These are phyloP conservation scores for Perca flavescens DNA, from an alignment of 2,113 vertebrate species.

Conservation along the genomic window DNA sequence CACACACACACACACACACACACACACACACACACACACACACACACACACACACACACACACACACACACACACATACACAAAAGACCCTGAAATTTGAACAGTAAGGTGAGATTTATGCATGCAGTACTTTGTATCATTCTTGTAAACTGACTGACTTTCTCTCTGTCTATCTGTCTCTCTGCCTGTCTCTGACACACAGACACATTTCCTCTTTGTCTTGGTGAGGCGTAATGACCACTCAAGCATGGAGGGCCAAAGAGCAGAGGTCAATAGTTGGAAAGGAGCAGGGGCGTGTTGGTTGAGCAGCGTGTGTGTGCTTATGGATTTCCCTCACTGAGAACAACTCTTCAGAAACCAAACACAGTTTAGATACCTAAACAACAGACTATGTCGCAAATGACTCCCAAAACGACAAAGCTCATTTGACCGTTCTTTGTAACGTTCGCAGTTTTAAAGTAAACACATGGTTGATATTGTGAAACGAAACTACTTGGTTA, in stretches of 20 bases:
- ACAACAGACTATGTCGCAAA: no score
- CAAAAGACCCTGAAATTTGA: conserved; percentile 46
- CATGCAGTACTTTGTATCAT: background rate
- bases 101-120: conserved; percentile 17
- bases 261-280: conserved; percentile 59
- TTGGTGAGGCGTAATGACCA: conserved; percentile 49
- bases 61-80: conserved; percentile 5
- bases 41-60: conserved; percentile 17
- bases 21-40: conserved; percentile 1
- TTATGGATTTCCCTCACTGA: conserved; percentile 9
- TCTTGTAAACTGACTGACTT: no score
- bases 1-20: conserved; percentile 11
- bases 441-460: no score
- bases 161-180: background rate
- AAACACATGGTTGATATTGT: no score
- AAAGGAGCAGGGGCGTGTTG: background rate
- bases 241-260: conserved; percentile 47
- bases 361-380: background rate
- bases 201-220: conserved; percentile 50
- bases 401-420: no score
- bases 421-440: no score
- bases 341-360: background rate
- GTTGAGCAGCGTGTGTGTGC: conserved; percentile 7
- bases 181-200: background rate
- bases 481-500: no score